A percentile compares a stretch with the other conserved stretches of the same genome.
Conservation (phyloP, 2,113 vertebrate genomes). For the Phycodurus eques region DNA sequence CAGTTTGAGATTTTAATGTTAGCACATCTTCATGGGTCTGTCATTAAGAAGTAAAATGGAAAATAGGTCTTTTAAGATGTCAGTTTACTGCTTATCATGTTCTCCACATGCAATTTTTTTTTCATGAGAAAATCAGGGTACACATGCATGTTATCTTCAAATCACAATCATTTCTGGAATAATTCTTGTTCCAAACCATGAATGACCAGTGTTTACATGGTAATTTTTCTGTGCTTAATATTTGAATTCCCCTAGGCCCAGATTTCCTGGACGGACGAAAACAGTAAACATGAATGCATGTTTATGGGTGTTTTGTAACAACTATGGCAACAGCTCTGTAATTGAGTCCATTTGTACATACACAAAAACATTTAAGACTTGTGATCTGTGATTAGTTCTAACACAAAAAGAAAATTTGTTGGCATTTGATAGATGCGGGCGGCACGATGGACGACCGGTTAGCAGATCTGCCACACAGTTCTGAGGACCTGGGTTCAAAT, state of each 20-base stretch:
- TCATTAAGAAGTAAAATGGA: too few species aligned
- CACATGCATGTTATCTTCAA: background rate
- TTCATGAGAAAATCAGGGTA: background rate
- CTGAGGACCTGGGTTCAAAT: too few species aligned
- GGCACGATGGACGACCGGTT: too few species aligned
- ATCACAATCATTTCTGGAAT: background rate
- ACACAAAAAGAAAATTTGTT: constrained; percentile 11
- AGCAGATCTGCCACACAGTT: too few species aligned
- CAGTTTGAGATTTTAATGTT: too few species aligned
- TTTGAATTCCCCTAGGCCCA: background rate
- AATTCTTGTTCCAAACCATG: too few species aligned
- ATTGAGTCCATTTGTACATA: constrained; percentile 12
- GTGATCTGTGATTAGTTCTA: constrained; percentile 19
- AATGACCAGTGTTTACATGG: background rate
- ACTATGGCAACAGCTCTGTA: background rate
- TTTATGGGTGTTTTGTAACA: constrained; percentile 11
- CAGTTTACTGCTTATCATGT: too few species aligned
- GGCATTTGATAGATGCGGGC: constrained; percentile 14
- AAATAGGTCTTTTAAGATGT: too few species aligned
- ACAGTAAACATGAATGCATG: background rate
- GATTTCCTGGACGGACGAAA: background rate
- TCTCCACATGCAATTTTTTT: background rate
- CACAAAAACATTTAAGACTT: background rate
- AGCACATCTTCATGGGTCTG: too few species aligned
- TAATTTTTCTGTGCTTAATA: background rate